Base-by-base conservation (phyloP, 2,113 vertebrate species). In the Cromileptes altivelis region DNA sequence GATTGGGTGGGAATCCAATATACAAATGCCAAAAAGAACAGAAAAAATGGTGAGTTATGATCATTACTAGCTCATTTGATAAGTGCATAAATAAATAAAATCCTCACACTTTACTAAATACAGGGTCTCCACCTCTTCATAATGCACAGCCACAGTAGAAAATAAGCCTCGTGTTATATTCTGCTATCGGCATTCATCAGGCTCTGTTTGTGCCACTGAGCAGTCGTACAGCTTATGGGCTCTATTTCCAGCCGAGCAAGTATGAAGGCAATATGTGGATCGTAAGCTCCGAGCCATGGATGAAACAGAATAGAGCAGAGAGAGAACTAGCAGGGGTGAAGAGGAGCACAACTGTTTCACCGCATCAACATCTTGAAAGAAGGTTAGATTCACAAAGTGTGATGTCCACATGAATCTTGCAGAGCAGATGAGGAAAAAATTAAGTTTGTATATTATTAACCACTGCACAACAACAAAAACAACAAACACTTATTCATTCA, bases 221-320 rank as follows among this genome's bases (percentile, higher is more conserved):
- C 70, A 86, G 79, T 73, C 63, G 27, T 2, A 2, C 58, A 61
- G 84, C 75, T 86, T 85, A 84, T n/a, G n/a, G 58, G 67, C 63
- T 90, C 83, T 84, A 80, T 85, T 86, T 87, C 72, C 70, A 80
- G 85, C 68, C 58, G 56, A 70, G 55, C 68, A 63, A 82, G 52
- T 64, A 21, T 17, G 74, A 75, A 85, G 45, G 76, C 69, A 78
- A 64, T 70, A 65, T 67, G 67, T 69, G 61, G 73, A 88, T 81
- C 10, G 14, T 57, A 62, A 74, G 76, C 81, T 72, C 62, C 5
- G 2, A 78, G 69, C 60, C 25, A 42, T 7, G 56, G 65, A 80
- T 74, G 11, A 61, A 78, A 79, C 53, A 70, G 57, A 70, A 67
- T 21, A 76, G 19, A 68, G 73, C 15, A 42, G 55, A 27, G 57